A percentile compares a stretch with the other conserved stretches of the same genome.
Conservation (phyloP, 2,797 vertebrate species). For the Chaetophractus vellerosus region DNA sequence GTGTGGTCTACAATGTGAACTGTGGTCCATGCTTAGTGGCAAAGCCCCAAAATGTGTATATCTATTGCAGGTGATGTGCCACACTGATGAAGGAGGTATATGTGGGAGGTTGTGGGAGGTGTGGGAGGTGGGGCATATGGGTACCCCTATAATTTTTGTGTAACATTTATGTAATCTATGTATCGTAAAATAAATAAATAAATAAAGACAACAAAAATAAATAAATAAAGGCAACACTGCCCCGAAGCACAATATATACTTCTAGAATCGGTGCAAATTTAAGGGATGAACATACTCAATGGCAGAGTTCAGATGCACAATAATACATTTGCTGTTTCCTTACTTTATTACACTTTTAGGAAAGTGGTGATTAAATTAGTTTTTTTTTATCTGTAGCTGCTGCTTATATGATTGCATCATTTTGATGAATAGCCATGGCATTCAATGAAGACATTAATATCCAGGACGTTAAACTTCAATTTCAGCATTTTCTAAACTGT, state of each 20-base stretch:
- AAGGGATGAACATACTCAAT: neutral
- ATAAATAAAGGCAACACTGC: neutral
- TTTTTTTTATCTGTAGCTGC: constrained; percentile 37
- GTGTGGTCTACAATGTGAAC: no score
- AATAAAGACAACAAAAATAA: no score
- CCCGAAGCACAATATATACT: neutral
- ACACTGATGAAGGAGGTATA: no score
- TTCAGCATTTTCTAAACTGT: neutral
- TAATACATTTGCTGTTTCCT: constrained; percentile 39
- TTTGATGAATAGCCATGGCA: constrained; percentile 8
- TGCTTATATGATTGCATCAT: constrained; percentile 51
- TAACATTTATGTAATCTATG: no score
- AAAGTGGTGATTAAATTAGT: constrained; percentile 20
- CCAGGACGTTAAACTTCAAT: neutral
- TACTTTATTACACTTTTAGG: constrained; percentile 39
- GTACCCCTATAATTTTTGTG: no score
- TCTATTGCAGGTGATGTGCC: no score
- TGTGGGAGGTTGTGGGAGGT: no score
- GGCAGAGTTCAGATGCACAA: neutral
- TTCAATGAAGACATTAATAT: constrained; percentile 39
- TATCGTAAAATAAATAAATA: no score
- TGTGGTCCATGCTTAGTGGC: no score
- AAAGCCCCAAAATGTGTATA: no score
- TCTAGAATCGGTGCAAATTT: neutral
- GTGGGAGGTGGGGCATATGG: no score